phyloP scores from a whole-genome alignment of 2,113 vertebrate genomes.

The Tenebrosternarchus preto region DNA sequence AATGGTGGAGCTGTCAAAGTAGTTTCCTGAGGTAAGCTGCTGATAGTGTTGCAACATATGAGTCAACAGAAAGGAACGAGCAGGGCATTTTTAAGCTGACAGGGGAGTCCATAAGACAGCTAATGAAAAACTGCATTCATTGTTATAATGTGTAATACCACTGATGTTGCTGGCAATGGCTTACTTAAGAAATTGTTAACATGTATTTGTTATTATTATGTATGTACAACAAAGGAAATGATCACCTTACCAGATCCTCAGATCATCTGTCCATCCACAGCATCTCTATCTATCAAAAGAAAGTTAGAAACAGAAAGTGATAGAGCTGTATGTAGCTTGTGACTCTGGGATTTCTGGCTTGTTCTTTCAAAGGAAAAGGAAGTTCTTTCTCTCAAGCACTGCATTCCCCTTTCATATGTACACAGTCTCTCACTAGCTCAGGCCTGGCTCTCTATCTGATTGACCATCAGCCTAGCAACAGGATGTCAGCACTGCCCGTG shows the following conservation, averaged over 20 bases:
- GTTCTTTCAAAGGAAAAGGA: conserved; percentile 62
- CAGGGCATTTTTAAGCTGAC: not conserved
- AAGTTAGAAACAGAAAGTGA: conserved; percentile 46
- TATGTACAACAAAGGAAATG: not conserved
- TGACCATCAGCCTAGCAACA: conserved; percentile 75
- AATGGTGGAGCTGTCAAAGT: not conserved
- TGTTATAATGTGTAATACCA: not conserved
- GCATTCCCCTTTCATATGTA: conserved; percentile 32
- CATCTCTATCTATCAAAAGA: conserved; percentile 64
- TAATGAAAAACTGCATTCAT: not conserved
- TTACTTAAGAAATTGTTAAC: not conserved
- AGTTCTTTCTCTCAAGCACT: conserved; percentile 30
- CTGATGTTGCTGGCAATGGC: not conserved
- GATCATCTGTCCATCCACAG: conserved; percentile 75
- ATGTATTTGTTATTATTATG: not conserved
- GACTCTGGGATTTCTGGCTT: conserved; percentile 62
- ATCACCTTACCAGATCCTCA: conserved; percentile 72
- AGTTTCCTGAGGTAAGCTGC: not conserved
- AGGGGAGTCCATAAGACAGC: not conserved
- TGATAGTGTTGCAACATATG: conserved; percentile 1
- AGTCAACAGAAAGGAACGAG: not conserved
- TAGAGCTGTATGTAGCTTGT: conserved; percentile 46
- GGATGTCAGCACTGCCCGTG: conserved; percentile 73
- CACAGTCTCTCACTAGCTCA: conserved; percentile 12
- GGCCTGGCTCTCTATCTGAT: conserved; percentile 64